Conservation (phyloP, 2,797 vertebrate species). For the Coranthus polyacanthus region DNA sequence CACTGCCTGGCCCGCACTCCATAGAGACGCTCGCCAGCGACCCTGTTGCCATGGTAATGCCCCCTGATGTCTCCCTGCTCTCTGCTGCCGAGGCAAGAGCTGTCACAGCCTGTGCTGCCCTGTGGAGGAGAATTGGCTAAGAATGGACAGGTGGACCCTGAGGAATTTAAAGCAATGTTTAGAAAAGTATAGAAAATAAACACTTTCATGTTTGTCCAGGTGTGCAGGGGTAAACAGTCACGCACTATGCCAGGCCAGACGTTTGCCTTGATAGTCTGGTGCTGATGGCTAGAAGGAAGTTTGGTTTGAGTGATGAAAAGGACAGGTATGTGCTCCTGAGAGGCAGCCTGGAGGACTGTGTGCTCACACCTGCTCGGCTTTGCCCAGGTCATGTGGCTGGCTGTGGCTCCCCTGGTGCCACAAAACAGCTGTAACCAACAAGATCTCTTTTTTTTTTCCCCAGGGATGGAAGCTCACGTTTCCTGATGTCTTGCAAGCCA, state of each 20-base stretch:
- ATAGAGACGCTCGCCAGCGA: slow-evolving; percentile 80
- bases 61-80: slow-evolving; percentile 78
- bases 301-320: slow-evolving; percentile 30
- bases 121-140: slow-evolving; percentile 28
- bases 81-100: slow-evolving; percentile 57
- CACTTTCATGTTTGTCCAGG: slow-evolving; percentile 17
- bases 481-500: slow-evolving; percentile 77
- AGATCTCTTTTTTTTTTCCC: slow-evolving; percentile 35
- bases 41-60: slow-evolving; percentile 78
- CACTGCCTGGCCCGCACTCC: slow-evolving; percentile 82
- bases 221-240: slow-evolving; percentile 22
- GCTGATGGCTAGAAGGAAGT: slow-evolving; percentile 8
- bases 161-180: slow-evolving; percentile 13
- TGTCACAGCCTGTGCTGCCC: slow-evolving; percentile 53
- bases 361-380: slow-evolving; percentile 22
- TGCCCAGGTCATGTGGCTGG: slow-evolving; percentile 54
- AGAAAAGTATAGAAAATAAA: slow-evolving; percentile 5
- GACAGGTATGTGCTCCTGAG: slow-evolving; percentile 8
- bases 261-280: slow-evolving; percentile 3
- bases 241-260: neutral
- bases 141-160: slow-evolving; percentile 33
- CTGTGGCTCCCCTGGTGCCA: slow-evolving; percentile 70
- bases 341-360: slow-evolving; percentile 22
- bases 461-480: slow-evolving; percentile 82
- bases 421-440: slow-evolving; percentile 87